Evolutionary conservation across 2,797 vertebrate species (phyloP).

Genomic region (Enteromius trimaculatus): DNA sequence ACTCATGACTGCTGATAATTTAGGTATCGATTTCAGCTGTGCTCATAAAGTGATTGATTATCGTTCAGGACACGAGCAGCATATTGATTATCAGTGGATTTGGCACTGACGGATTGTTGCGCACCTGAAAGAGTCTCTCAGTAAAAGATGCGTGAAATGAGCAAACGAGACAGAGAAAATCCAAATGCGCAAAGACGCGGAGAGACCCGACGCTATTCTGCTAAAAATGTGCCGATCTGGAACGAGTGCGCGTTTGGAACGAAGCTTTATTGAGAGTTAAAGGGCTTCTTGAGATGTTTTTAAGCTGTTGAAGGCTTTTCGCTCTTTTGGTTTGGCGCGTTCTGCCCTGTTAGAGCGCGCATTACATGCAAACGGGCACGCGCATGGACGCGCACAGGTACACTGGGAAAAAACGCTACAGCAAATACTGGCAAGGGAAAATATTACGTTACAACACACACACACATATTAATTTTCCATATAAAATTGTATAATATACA

Average conservation of each 20-base stretch:
- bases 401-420: background rate
- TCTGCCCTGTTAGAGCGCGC: background rate
- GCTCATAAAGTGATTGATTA: conserved; percentile 7
- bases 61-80: conserved; percentile 4
- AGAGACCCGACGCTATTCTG: background rate
- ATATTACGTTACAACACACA: background rate
- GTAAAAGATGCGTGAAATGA: background rate
- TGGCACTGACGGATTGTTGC: conserved; percentile 9
- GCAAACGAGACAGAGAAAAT: background rate
- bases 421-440: background rate
- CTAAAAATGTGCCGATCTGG: background rate
- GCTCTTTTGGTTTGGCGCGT: background rate
- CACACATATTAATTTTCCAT: background rate
- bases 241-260: background rate
- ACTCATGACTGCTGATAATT: conserved; percentile 13
- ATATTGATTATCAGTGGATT: conserved; percentile 6
- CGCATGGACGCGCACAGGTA: background rate
- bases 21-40: conserved; percentile 13
- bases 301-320: background rate
- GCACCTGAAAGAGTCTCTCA: background rate
- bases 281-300: background rate
- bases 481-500: background rate
- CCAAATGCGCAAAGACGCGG: background rate
- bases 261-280: background rate
- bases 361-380: background rate